Base-by-base conservation (phyloP, 1,140 invertebrate species). In the Cherax quadricarinatus region DNA sequence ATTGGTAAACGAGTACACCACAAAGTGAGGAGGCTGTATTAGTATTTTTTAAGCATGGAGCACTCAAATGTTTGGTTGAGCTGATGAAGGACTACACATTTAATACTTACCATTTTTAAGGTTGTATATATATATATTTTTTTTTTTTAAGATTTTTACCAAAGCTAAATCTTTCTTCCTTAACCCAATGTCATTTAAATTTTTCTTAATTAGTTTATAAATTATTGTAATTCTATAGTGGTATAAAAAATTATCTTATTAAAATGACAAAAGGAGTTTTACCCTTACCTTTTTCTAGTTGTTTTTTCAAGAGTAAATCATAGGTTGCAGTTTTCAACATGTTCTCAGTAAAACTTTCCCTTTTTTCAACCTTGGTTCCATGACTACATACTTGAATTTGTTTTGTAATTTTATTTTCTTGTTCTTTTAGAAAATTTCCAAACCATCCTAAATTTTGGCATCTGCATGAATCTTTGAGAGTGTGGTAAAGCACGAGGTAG, bases 221-320 rank as follows among this genome's bases (percentile, higher is more conserved):
- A 57, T 57, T 9, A 57, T 1, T 57, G 14, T 10, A 57, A 57
- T 10, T 57, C 14, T 57, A 57, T 57, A 57, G 14, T 57, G 30
- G 30, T 2, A 41, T 57, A 57, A 57, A 57, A 57, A 57, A 14
- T 30, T 21, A 75, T 75, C n/a, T 30, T 30, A 30, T 0, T 30
- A 75, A 75, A 16, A 14, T 66, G 30, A 75, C 3, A 75, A 75
- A 30, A 75, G 30, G 1, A 75, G 24, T 75, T 7, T 41, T 30
- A 30, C 21, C 24, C 24, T 75, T 30, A 75, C 70, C 70, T 75
- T 30, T 24, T 21, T 75, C 70, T 24, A 75, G 70, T 75, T 75
- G 70, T 75, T 75, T 75, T 75, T 75, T 75, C n/a, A 75, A 30
- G 9, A 30, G 70, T 30, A 75, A 75, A 75, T 75, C 70, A 6